A percentile compares a stretch with the other conserved stretches of the same genome.
These are phyloP conservation scores for Spongilla lacustris DNA, from an alignment of 37 sponge, comb jelly and placozoan species.

Conservation along the genomic window DNA sequence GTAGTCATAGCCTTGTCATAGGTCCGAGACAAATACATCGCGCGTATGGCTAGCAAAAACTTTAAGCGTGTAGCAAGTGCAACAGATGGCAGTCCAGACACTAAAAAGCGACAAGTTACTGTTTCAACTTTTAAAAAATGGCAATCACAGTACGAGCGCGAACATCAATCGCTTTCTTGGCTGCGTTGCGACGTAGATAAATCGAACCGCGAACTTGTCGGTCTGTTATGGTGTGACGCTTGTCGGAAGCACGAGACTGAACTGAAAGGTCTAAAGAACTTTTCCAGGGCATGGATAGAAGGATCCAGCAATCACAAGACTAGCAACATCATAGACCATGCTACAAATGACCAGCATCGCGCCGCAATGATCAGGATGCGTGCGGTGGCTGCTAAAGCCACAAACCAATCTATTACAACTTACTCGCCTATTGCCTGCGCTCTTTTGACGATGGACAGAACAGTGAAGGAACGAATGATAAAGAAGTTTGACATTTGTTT, in stretches of 20 bases:
- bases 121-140: slow-evolving; percentile 47
- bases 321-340: slow-evolving; percentile 58
- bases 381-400: slow-evolving; percentile 8
- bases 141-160: slow-evolving; percentile 45
- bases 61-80: no score
- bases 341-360: slow-evolving; percentile 30
- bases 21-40: no score
- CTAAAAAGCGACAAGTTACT: slow-evolving; percentile 36
- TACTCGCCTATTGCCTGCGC: slow-evolving; percentile 50
- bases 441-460: slow-evolving; percentile 19
- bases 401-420: slow-evolving; percentile 15
- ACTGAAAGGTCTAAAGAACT: slow-evolving; percentile 46
- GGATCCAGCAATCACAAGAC: slow-evolving; percentile 44
- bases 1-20: no score
- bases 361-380: slow-evolving; percentile 38
- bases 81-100: background rate
- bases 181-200: slow-evolving; percentile 38
- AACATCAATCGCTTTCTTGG: slow-evolving; percentile 45
- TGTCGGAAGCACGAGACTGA: slow-evolving; percentile 31
- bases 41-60: no score
- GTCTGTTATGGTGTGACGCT: slow-evolving; percentile 38
- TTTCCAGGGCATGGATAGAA: slow-evolving; percentile 35
- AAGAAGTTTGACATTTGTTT: slow-evolving; percentile 55
- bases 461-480: slow-evolving; percentile 19
- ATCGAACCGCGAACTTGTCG: slow-evolving; percentile 11